Conservation (phyloP, 53 echinoderm and acorn worm genomes). For the Actinopyga echinites region DNA sequence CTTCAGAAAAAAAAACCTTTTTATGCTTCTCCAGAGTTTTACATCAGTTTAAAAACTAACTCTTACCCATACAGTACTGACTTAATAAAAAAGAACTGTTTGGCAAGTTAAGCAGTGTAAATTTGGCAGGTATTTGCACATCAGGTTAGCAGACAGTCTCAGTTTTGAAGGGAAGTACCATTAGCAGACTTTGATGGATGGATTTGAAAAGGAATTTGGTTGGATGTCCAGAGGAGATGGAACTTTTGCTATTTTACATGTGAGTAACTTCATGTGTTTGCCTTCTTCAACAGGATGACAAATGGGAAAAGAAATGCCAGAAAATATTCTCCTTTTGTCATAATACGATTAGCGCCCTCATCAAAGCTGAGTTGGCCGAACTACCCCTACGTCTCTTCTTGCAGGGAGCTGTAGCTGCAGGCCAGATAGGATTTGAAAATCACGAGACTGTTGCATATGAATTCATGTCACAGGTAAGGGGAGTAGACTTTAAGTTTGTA, state of each 20-base stretch:
- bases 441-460: slow-evolving; percentile 97
- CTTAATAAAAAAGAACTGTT: too few species aligned
- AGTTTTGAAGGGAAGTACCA: too few species aligned
- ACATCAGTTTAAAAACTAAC: too few species aligned
- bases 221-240: not conserved
- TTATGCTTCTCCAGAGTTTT: too few species aligned
- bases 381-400: slow-evolving; percentile 87
- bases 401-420: slow-evolving; percentile 92
- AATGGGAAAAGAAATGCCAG: slow-evolving; percentile 98
- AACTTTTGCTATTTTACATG: not conserved
- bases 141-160: too few species aligned
- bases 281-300: slow-evolving; percentile 77
- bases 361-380: slow-evolving; percentile 95
- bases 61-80: too few species aligned
- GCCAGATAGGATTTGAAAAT: slow-evolving; percentile 94
- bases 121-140: too few species aligned
- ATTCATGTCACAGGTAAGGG: slow-evolving; percentile 95
- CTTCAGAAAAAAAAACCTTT: too few species aligned
- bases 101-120: too few species aligned
- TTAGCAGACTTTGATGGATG: not conserved
- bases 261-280: not conserved
- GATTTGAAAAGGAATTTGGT: not conserved
- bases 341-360: slow-evolving; percentile 92
- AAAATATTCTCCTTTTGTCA: slow-evolving; percentile 96
- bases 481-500: too few species aligned